Base-by-base conservation (phyloP, 2,888 invertebrate genomes). In the Seira musarum region DNA sequence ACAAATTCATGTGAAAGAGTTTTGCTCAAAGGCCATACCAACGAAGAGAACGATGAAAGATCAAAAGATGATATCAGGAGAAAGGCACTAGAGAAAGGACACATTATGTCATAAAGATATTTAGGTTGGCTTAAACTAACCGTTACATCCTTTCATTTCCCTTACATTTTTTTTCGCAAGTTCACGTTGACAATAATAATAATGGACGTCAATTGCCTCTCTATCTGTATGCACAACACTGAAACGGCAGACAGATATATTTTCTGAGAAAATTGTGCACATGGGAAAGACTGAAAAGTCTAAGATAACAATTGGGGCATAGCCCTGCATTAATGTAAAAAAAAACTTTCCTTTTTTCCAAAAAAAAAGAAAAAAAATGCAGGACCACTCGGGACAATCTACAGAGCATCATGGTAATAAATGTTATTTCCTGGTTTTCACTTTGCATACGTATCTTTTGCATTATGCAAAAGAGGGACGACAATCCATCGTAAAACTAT, bases 101-200 rank as follows among this genome's bases (percentile, higher is more conserved):
- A 60, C 22, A 21, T 60, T 60, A 60, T 21, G 21, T 3, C 22
- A 19, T 60, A 60, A 60, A 60, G 60, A 22, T 53, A 53, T 60
- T 60, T 19, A 60, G 60, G 17, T 17, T 8, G 53, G 53, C 53
- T 53, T 49, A 60, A 60, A 60, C 60, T 60, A 60, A 60, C 60
- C 60, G 60, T 60, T 22, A 60, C 60, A 60, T 21, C 60, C 21
- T 60, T 21, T 22, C 60, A 49, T 60, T 60, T 60, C 21, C 22
- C 22, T 13, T 53, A 3, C 53, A 17, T 30, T 30, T 30, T 30
- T 30, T 53, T 60, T 19, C 24, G n/a, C 67, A 67, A 67, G 67
- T 67, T 67, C 67, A 67, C 40, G 46, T 21, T 15, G 22, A 49
- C 46, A 67, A 67, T 67, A 67, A 67, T 49, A 46, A 67, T 67